Evolutionary conservation across 2,888 invertebrate genomes (phyloP), one percentile per base, ranked within the genome.

Genomic region (Leptura quadrifasciata): DNA sequence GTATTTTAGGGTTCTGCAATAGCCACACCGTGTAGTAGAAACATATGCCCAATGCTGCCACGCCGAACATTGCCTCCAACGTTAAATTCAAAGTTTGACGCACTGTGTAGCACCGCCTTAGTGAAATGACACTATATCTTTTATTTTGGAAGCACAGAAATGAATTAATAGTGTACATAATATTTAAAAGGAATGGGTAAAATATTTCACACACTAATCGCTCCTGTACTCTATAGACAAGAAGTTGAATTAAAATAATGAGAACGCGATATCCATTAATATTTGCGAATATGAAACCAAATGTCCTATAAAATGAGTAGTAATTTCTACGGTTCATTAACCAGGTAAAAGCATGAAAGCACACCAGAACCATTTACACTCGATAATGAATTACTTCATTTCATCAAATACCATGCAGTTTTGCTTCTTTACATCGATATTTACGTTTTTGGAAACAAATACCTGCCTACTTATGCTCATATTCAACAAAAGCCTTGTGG

Each of bases 271-370:
- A 21, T 21, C 8, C 15, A 20, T 21, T 57, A 20, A 21, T 3
- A 15, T 57, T 60, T 60, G 60, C 47, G 47, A 60, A 60, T 60
- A 60, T 20, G 60, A n/a, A n/a, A 60, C 27, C 21, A 21, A 60
- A 60, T 27, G n/a, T 60, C 15, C 60, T n/a, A 27, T 60, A 21
- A 27, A n/a, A 60, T 24, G 27, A 63, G 18, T 39, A 31, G 27
- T 31, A 39, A 31, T 27, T 31, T 35, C 63, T 39, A 63, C 39
- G 63, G 63, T 63, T 31, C 63, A 63, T 63, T 63, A 31, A 63
- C 63, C 63, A 63, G 27, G 63, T 63, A 63, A 63, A 18, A 39
- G 60, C 27, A 24, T 12, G 63, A 63, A 63, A 63, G 39, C 63
- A 31, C 12, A 60, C 60, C 60, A 15, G 27, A 60, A 27, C 27